phyloP scores from a whole-genome alignment of 92 coral and sea anemone species.

The Palythoa grandis region DNA sequence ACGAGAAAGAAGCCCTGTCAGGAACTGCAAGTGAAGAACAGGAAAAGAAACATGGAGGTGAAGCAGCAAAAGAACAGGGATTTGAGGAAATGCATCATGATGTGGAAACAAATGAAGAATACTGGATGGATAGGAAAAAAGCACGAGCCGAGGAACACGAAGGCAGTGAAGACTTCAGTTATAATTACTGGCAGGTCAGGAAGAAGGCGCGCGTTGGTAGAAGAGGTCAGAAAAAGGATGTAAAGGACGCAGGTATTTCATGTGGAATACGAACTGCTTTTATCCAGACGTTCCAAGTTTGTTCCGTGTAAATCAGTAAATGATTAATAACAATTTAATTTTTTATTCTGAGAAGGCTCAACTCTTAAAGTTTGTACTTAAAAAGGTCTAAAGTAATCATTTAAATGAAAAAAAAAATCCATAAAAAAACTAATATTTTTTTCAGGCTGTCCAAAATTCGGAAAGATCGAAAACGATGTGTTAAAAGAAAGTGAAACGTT shows the following conservation, averaged over 20 bases:
- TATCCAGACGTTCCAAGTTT: constrained; percentile 30
- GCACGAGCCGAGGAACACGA: constrained; percentile 11
- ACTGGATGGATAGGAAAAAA: constrained; percentile 12
- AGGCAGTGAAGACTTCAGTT: neutral
- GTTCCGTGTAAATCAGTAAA: neutral
- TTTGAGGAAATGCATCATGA: neutral
- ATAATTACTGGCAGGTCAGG: constrained; percentile 36
- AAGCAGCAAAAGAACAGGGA: neutral
- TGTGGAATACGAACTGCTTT: constrained; percentile 14
- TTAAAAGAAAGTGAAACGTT: constrained; percentile 37
- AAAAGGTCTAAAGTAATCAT: neutral
- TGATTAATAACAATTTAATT: neutral
- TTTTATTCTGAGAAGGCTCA: neutral
- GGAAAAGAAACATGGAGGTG: neutral
- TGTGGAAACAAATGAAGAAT: neutral
- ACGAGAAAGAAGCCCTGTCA: neutral
- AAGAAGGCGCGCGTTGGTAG: constrained; percentile 41
- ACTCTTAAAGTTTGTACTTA: neutral
- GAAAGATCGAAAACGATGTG: neutral
- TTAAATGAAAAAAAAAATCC: neutral
- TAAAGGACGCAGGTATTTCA: constrained; percentile 22
- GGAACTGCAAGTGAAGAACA: neutral
- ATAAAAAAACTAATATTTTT: neutral
- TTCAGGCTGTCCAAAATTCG: constrained; percentile 22
- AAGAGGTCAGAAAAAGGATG: constrained; percentile 14